Percentiles rank a stretch among this genome's conserved stretches.
These are phyloP conservation scores for Lochmaea capreae DNA, from an alignment of 2,888 invertebrate genomes.

Conservation along the genomic window DNA sequence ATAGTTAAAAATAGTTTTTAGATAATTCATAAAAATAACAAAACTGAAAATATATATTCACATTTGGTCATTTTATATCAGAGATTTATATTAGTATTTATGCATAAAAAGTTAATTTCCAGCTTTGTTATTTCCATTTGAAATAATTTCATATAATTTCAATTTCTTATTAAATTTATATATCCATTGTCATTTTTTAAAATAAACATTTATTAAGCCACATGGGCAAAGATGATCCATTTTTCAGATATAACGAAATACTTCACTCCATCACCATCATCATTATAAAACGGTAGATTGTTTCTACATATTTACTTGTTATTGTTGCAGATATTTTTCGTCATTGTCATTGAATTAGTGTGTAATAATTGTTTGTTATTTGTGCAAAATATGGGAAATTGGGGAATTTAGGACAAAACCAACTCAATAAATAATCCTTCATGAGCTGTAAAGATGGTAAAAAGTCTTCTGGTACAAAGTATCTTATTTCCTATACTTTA, in stretches of 20 bases:
- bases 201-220: neutral
- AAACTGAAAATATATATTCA: neutral
- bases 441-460: too few relatives aligned
- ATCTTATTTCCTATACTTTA: too few relatives aligned
- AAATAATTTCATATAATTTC: too few relatives aligned
- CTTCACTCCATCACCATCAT: constrained; percentile 4
- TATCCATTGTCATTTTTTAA: neutral
- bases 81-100: too few relatives aligned
- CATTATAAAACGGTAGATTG: constrained; percentile 12
- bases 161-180: too few relatives aligned
- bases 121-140: too few relatives aligned
- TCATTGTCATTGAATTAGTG: neutral
- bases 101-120: too few relatives aligned
- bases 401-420: neutral
- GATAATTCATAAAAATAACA: neutral
- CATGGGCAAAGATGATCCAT: neutral
- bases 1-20: neutral
- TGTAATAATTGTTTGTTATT: neutral
- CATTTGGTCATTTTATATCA: too few relatives aligned
- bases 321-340: neutral
- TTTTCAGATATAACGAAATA: constrained; percentile 7
- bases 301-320: neutral
- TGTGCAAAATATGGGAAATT: neutral
- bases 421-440: too few relatives aligned
- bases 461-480: too few relatives aligned